phyloP scores from a whole-genome alignment of 2,113 vertebrate genomes.

The Brachionichthys hirsutus region DNA sequence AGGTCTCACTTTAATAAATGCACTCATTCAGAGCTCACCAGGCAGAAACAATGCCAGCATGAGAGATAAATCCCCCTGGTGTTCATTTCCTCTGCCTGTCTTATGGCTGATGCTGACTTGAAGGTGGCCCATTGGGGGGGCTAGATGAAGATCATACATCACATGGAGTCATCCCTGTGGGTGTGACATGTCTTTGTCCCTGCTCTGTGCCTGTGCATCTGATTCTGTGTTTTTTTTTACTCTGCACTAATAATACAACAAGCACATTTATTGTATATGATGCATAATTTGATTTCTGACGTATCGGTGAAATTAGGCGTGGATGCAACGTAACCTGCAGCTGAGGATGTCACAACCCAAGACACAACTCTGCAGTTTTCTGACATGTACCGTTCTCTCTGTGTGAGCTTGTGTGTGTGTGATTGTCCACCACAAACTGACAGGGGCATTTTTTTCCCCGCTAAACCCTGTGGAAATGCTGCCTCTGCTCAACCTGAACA shows the following conservation, averaged over 20 bases:
- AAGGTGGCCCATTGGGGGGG: constrained; percentile 49
- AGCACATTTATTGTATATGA: constrained; percentile 9
- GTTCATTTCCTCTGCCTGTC: constrained; percentile 73
- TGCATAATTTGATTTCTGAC: not conserved
- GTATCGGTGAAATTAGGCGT: not conserved
- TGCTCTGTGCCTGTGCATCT: constrained; percentile 28
- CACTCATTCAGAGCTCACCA: constrained; percentile 72
- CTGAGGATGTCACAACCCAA: constrained; percentile 12
- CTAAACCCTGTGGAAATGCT: constrained; percentile 79
- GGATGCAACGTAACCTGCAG: not conserved
- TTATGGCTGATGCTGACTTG: constrained; percentile 55
- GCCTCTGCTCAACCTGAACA: constrained; percentile 82
- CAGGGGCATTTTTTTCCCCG: constrained; percentile 62
- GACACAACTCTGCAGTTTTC: constrained; percentile 6
- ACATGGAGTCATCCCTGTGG: constrained; percentile 46
- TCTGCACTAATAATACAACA: constrained; percentile 16
- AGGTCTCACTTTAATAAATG: constrained; percentile 80
- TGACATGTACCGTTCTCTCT: not conserved
- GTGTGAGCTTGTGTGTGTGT: constrained; percentile 2
- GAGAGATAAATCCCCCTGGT: constrained; percentile 68
- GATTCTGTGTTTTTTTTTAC: constrained; percentile 29
- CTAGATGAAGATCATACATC: constrained; percentile 66
- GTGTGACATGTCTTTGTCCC: constrained; percentile 38
- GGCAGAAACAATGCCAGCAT: constrained; percentile 70
- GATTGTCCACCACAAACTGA: constrained; percentile 36